Conservation (phyloP, 2,797 vertebrate species). For the Sebastes alutus region DNA sequence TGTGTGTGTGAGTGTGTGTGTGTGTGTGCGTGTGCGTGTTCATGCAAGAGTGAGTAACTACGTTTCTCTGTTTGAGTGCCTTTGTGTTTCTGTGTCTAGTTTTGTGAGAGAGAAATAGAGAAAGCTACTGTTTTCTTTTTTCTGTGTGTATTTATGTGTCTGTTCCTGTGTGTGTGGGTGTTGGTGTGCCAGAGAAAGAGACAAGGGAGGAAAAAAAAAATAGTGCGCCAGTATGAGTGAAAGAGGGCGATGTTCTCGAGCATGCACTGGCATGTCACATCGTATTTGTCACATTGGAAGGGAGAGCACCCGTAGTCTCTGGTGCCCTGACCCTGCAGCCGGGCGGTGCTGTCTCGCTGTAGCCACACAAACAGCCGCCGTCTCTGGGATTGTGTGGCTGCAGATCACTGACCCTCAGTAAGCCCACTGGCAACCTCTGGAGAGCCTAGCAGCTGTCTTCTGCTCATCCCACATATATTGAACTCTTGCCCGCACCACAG, state of each 20-base stretch:
- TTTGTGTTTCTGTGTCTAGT: constrained; percentile 36
- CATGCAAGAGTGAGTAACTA: constrained; percentile 35
- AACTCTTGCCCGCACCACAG: neutral
- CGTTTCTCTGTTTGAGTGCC: constrained; percentile 23
- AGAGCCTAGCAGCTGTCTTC: neutral
- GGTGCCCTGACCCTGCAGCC: constrained; percentile 62
- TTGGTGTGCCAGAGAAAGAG: constrained; percentile 14
- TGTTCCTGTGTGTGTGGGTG: constrained; percentile 20
- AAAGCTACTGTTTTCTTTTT: constrained; percentile 6
- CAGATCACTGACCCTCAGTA: constrained; percentile 48
- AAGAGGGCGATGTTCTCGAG: constrained; percentile 53
- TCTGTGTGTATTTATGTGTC: constrained; percentile 4
- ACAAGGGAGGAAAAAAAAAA: neutral
- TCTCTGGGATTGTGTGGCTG: constrained; percentile 33
- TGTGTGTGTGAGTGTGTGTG: neutral
- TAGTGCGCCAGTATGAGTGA: constrained; percentile 27
- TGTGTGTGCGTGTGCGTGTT: neutral
- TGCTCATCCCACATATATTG: constrained; percentile 5
- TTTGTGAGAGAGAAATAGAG: constrained; percentile 29
- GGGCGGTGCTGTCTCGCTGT: constrained; percentile 30
- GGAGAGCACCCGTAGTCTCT: constrained; percentile 47
- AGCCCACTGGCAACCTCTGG: constrained; percentile 12
- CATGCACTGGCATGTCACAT: constrained; percentile 65
- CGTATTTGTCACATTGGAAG: constrained; percentile 70
- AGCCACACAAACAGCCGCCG: constrained; percentile 30